Percentiles rank a stretch among this genome's conserved stretches.
Evolutionary conservation across 2,797 vertebrate species (phyloP).

Genomic region (Epinephelus malabaricus): DNA sequence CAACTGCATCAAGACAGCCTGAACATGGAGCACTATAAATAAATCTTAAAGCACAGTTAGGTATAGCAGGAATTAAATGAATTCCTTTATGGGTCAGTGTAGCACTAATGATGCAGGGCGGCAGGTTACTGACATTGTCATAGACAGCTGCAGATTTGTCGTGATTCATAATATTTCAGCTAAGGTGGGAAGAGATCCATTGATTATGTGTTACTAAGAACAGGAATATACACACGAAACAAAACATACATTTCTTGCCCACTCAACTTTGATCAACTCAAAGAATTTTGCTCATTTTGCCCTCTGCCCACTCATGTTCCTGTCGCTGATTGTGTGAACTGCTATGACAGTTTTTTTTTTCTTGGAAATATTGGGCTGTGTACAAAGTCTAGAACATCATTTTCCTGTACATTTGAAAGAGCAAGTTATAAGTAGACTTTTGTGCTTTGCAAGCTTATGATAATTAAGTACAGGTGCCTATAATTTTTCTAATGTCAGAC

Average conservation of each 20-base stretch:
- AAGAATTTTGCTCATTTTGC: neutral
- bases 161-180: neutral
- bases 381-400: neutral
- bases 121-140: neutral
- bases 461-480: slow-evolving; percentile 1
- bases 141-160: neutral
- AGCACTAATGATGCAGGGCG: neutral
- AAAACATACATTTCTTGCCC: neutral
- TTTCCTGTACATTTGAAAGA: neutral
- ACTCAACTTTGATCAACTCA: neutral
- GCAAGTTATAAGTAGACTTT: neutral
- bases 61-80: neutral
- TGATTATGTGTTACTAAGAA: neutral
- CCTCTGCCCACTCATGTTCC: slow-evolving; percentile 1
- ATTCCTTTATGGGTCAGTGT: neutral
- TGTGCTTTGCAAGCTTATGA: slow-evolving; percentile 2
- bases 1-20: too few species aligned
- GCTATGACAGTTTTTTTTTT: neutral
- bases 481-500: slow-evolving; percentile 58
- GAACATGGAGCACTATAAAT: neutral
- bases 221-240: neutral
- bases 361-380: neutral
- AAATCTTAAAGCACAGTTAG: neutral
- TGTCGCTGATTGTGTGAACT: neutral
- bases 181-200: neutral